Evolutionary conservation across 2,113 vertebrate genomes (phyloP).

Genomic region (Crotalus horridus): DNA sequence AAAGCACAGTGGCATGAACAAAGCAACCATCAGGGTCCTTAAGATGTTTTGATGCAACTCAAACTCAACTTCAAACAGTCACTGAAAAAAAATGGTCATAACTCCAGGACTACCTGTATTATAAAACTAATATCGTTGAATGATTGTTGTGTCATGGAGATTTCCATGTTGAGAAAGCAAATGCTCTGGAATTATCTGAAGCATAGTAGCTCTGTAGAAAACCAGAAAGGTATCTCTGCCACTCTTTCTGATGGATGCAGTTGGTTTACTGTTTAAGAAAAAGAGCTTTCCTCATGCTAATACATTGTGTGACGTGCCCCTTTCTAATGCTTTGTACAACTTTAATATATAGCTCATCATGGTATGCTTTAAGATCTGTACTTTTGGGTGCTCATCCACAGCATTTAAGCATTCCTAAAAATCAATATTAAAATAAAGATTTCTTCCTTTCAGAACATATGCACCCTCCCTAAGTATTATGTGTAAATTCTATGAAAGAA

Average conservation of each 20-base stretch:
- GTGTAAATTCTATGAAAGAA: background rate
- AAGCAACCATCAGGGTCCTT: background rate
- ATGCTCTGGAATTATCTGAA: background rate
- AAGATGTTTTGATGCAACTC: background rate
- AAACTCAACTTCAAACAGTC: background rate
- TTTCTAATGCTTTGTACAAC: background rate
- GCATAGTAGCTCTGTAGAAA: background rate
- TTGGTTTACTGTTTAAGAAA: background rate
- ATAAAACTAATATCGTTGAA: background rate
- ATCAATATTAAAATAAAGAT: background rate
- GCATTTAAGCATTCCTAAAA: background rate
- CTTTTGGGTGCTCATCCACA: background rate
- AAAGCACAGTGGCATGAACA: background rate
- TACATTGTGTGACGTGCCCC: background rate
- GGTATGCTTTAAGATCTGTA: background rate
- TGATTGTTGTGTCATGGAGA: background rate
- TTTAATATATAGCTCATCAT: background rate
- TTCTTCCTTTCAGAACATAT: background rate
- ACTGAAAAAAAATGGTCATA: background rate
- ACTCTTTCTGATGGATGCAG: background rate
- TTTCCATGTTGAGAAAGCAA: background rate
- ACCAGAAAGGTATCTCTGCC: background rate
- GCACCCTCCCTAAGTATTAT: background rate
- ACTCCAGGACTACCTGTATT: background rate
- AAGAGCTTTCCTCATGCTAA: background rate